Conservation (phyloP, 2,888 invertebrate genomes). For the Alcis repandata region DNA sequence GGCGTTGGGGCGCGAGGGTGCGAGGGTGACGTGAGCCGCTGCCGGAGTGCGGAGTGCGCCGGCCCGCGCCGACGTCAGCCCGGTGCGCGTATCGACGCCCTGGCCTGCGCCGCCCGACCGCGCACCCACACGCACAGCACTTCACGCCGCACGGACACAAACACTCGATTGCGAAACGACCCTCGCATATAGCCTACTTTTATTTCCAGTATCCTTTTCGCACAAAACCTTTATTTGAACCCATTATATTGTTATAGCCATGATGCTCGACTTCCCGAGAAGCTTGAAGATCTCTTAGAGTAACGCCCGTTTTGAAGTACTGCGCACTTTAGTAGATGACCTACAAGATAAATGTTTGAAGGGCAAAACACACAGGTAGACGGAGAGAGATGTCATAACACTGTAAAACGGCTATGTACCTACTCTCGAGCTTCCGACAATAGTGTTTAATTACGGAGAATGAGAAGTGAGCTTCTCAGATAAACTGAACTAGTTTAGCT, state of each 20-base stretch:
- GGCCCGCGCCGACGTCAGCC: conserved; percentile 72
- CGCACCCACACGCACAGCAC: conserved; percentile 60
- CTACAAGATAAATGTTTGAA: conserved; percentile 50
- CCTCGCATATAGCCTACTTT: conserved; percentile 64
- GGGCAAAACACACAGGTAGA: conserved; percentile 48
- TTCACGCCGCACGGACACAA: conserved; percentile 72
- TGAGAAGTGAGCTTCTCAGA: conserved; percentile 28
- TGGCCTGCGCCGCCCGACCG: conserved; percentile 57
- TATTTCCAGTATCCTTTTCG: conserved; percentile 65
- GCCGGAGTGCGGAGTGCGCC: conserved; percentile 70
- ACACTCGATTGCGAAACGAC: conserved; percentile 74
- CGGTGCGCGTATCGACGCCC: conserved; percentile 75
- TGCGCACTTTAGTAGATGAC: conserved; percentile 51
- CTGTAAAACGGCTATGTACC: conserved; percentile 19
- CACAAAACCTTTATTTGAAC: conserved; percentile 64
- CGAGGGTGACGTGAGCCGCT: conserved; percentile 69
- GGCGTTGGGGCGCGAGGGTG: conserved; percentile 56
- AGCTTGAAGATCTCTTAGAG: conserved; percentile 52
- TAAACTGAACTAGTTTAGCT: conserved; percentile 30
- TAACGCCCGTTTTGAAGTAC: conserved; percentile 42
- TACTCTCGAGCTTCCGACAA: conserved; percentile 21
- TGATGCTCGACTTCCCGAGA: conserved; percentile 52
- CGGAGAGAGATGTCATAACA: conserved; percentile 31
- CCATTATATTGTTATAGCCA: conserved; percentile 60
- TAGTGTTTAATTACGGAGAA: conserved; percentile 34